Percentiles rank a stretch among this genome's conserved stretches.
phyloP scores from a whole-genome alignment of 2,888 invertebrate genomes.

The Heliconius sara region DNA sequence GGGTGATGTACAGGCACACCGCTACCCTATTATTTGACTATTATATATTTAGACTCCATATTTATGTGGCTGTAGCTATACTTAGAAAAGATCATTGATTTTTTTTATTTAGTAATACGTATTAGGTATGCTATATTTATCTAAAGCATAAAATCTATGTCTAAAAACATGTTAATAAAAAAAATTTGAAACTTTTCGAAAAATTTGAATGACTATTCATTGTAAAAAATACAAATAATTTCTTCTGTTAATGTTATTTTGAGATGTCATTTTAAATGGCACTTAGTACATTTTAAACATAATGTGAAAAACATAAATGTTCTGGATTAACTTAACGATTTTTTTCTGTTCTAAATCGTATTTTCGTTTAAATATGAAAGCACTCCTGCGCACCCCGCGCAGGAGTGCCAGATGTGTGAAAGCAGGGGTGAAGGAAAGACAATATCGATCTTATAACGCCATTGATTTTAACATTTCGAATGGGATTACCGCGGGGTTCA shows the following conservation, averaged over 20 bases:
- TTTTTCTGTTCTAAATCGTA: constrained; percentile 6
- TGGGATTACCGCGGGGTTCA: constrained; percentile 58
- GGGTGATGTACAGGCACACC: neutral
- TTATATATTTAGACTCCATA: constrained; percentile 7
- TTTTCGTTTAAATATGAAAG: constrained; percentile 34
- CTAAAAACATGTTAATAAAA: no score
- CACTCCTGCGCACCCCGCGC: no score
- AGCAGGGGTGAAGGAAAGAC: constrained; percentile 68
- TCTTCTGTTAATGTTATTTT: no score
- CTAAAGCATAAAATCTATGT: neutral
- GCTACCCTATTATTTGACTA: constrained; percentile 16
- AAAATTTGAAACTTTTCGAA: no score
- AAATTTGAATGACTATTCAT: no score
- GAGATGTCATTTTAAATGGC: neutral
- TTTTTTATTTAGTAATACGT: no score
- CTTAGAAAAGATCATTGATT: neutral
- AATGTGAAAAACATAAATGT: neutral
- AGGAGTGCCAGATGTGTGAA: constrained; percentile 65
- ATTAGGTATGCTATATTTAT: no score
- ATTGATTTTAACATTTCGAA: constrained; percentile 63
- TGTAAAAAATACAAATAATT: no score
- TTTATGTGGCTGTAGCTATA: neutral
- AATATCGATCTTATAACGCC: constrained; percentile 76
- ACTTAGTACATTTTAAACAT: constrained; percentile 3
- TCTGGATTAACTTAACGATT: constrained; percentile 19